Base-by-base conservation (phyloP, 2,888 invertebrate species). In the Ctenicera cuprea region DNA sequence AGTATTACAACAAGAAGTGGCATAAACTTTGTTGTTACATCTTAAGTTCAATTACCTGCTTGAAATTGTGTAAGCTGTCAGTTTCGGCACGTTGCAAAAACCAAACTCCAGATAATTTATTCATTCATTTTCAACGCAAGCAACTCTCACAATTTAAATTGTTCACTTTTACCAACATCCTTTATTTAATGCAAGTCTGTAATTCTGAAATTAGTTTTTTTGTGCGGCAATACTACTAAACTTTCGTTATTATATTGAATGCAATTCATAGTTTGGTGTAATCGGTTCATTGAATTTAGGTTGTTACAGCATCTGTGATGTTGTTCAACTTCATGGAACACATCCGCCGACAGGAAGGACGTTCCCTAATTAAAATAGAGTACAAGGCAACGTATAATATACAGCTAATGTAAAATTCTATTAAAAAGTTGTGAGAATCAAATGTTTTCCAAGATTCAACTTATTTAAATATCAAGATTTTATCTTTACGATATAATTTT, bases 291-390 rank as follows among this genome's bases (percentile, higher is more conserved):
- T 66, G 52, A 71, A 71, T 59, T 66, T 66, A 38, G 59, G 65
- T 66, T 71, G 65, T 63, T 68, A 45, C 50, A 70, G 62, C 54
- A 63, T 63, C 70, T 70, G 59, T 20, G 33, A 30, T 30, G 22
- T 52, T 52, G 37, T 14, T 33, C 61, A 69, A 52, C 62, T 62
- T 50, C 61, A 62, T 38, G 69, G 69, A 70, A 70, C 69, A 62
- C 52, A 70, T 66, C 65, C 72, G 72, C 59, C 54, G 37, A 54
- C 67, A 66, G 72, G 72, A 72, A 72, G 72, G 72, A 72, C 72
- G 61, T 72, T 67, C 67, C 52, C 61, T 72, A 65, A 67, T 59
- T 50, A 72, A 45, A 72, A 65, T 59, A 33, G 45, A 48, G 61
- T 37, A 43, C 66, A 67, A 72, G 66, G 57, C 37, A 59, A 54